Conservation (phyloP, 2,888 invertebrate genomes). For the Diloba caeruleocephala region DNA sequence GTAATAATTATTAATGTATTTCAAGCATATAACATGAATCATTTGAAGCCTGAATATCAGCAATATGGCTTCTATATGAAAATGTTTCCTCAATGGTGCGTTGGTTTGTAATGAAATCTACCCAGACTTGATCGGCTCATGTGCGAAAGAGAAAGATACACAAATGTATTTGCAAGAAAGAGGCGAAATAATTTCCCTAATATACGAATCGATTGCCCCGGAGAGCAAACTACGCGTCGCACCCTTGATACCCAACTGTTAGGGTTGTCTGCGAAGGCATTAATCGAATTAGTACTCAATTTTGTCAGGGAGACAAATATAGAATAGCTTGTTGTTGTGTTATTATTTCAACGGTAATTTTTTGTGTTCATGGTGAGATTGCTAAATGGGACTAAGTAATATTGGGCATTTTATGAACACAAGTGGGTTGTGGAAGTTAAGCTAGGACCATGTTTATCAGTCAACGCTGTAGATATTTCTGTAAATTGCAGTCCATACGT, state of each 20-base stretch:
- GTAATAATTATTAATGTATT: slow-evolving; percentile 21
- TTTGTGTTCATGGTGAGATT: no score
- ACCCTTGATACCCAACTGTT: slow-evolving; percentile 76
- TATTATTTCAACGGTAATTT: not conserved
- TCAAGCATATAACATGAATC: slow-evolving; percentile 31
- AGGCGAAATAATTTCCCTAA: slow-evolving; percentile 70
- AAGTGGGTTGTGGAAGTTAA: no score
- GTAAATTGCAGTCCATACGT: not conserved
- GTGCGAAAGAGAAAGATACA: slow-evolving; percentile 62
- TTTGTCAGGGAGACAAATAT: slow-evolving; percentile 11
- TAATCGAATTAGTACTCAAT: slow-evolving; percentile 56
- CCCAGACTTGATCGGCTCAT: slow-evolving; percentile 69
- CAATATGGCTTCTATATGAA: slow-evolving; percentile 1
- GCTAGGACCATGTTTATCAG: no score
- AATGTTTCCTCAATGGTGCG: slow-evolving; percentile 38
- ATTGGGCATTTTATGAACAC: no score
- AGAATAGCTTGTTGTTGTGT: slow-evolving; percentile 1
- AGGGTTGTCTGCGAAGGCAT: slow-evolving; percentile 66
- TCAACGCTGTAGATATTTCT: no score
- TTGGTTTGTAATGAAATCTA: slow-evolving; percentile 72
- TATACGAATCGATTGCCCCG: slow-evolving; percentile 81
- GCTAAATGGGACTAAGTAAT: no score
- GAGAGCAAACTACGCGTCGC: slow-evolving; percentile 64
- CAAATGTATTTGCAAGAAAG: slow-evolving; percentile 60
- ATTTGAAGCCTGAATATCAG: slow-evolving; percentile 7